Percentiles rank a stretch among this genome's conserved stretches.
Conservation (phyloP, 2,113 vertebrate species). For the Mandrillus leucophaeus region DNA sequence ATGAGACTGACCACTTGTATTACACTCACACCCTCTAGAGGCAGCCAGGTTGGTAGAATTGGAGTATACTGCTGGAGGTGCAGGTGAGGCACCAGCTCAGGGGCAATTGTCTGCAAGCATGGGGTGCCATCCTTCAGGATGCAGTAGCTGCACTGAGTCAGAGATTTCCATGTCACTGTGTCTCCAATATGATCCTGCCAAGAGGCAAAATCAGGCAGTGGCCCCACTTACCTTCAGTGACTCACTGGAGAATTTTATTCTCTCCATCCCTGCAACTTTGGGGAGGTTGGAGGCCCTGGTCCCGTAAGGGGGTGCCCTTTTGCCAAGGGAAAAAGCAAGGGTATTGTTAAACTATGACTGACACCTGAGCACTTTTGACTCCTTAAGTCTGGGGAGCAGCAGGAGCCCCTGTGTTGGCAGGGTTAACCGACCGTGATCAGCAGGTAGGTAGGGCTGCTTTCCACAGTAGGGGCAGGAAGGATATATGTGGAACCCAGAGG, state of each 20-base stretch:
- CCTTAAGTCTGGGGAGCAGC: not conserved
- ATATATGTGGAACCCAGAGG: not conserved
- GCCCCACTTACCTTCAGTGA: not conserved
- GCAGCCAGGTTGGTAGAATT: not conserved
- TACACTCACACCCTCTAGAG: not conserved
- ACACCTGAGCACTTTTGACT: not conserved
- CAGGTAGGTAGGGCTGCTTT: not conserved
- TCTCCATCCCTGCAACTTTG: not conserved
- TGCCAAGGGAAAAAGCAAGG: not conserved
- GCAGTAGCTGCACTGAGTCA: no score
- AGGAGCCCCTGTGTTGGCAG: not conserved
- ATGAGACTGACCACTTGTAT: not conserved
- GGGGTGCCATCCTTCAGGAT: not conserved
- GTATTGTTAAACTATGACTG: not conserved
- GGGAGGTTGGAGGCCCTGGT: not conserved
- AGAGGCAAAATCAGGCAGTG: not conserved
- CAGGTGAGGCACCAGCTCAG: not conserved
- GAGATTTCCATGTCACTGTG: not conserved
- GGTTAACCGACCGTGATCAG: not conserved
- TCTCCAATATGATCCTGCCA: not conserved
- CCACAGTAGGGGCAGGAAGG: not conserved
- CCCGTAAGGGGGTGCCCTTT: not conserved
- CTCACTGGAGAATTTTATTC: not conserved
- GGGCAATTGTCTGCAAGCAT: not conserved
- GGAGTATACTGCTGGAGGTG: not conserved